Evolutionary conservation across 2,797 vertebrate species (phyloP).

Genomic region (Ciconia nigra): DNA sequence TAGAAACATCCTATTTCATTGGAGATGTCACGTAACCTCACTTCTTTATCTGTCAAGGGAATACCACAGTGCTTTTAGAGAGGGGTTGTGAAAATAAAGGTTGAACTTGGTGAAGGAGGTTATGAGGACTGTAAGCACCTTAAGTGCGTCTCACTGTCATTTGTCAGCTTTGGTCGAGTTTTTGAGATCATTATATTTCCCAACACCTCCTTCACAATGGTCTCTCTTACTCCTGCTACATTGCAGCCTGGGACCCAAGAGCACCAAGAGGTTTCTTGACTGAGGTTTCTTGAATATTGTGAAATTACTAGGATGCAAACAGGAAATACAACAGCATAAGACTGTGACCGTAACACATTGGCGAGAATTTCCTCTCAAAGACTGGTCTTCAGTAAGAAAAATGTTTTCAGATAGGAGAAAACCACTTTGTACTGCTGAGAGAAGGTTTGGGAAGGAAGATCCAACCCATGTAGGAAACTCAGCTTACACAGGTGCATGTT

Average conservation of each 20-base stretch:
- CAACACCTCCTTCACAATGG: accelerated
- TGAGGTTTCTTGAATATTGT: neutral
- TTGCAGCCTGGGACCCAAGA: neutral
- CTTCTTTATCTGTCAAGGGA: neutral
- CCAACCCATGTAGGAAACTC: neutral
- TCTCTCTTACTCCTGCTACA: neutral
- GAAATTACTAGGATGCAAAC: neutral
- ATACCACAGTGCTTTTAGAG: neutral
- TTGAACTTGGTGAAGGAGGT: neutral
- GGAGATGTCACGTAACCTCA: neutral
- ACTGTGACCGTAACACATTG: neutral
- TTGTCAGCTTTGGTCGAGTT: neutral
- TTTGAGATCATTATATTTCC: neutral
- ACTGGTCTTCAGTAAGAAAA: neutral
- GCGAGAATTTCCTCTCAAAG: neutral
- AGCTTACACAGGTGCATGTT: neutral
- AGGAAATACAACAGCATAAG: neutral
- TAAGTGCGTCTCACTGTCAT: neutral
- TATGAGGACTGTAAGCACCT: neutral
- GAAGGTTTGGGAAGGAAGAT: neutral
- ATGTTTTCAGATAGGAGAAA: neutral
- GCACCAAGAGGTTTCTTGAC: neutral
- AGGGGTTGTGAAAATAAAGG: neutral
- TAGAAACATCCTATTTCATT: neutral
- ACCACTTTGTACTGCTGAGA: neutral